phyloP scores from a whole-genome alignment of 2,888 invertebrate genomes.

The Nymphalis c-album region DNA sequence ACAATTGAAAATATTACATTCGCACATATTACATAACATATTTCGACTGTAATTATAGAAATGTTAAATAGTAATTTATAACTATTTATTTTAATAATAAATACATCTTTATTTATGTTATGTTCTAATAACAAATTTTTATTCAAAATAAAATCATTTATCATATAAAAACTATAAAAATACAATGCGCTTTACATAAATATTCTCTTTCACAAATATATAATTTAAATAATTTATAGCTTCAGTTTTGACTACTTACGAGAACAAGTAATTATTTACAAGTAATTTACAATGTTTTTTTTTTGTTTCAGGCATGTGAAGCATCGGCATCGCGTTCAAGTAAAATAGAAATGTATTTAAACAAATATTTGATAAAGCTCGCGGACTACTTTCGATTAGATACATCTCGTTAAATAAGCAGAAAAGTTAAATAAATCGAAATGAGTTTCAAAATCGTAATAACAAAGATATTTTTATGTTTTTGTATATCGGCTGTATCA shows the following conservation, averaged over 20 bases:
- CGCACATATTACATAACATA: too few species aligned
- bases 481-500: constrained; percentile 59
- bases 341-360: constrained; percentile 72
- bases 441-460: constrained; percentile 72
- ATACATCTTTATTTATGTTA: too few species aligned
- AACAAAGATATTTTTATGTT: constrained; percentile 68
- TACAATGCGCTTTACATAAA: too few species aligned
- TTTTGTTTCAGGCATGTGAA: constrained; percentile 63
- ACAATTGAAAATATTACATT: too few species aligned
- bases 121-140: too few species aligned
- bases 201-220: too few species aligned
- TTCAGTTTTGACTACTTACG: neutral
- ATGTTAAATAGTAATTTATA: too few species aligned
- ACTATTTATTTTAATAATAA: too few species aligned
- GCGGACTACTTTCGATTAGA: constrained; percentile 72
- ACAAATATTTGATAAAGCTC: constrained; percentile 69
- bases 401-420: constrained; percentile 53
- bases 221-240: neutral
- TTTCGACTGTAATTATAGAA: too few species aligned
- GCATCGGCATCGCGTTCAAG: constrained; percentile 31
- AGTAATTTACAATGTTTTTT: constrained; percentile 36
- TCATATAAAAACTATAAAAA: too few species aligned
- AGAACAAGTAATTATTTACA: too few species aligned
- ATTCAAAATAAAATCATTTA: too few species aligned
- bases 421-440: constrained; percentile 44